These are phyloP conservation scores for Catamblyrhynchus diadema DNA, from an alignment of 2,797 vertebrate species.

Conservation along the genomic window DNA sequence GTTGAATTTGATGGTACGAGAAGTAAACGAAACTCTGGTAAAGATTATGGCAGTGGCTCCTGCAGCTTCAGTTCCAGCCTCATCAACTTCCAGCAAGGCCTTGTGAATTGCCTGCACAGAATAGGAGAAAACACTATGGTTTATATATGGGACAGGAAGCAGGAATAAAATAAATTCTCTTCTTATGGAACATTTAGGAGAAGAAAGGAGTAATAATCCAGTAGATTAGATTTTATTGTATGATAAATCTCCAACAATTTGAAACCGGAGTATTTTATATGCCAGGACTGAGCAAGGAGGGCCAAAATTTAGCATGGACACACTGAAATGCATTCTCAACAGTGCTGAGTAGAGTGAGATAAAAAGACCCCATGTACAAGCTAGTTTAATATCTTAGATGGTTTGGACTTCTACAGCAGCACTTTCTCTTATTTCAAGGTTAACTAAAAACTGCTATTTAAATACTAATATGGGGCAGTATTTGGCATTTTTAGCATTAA, in stretches of 20 bases:
- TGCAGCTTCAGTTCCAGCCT: constrained; percentile 83
- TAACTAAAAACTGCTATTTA: neutral
- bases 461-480: neutral
- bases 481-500: neutral
- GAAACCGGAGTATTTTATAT: neutral
- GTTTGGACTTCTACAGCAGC: neutral
- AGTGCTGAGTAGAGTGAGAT: neutral
- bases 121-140: neutral
- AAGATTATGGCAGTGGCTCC: constrained; percentile 73
- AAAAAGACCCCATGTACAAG: neutral
- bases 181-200: neutral
- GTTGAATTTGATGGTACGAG: constrained; percentile 69
- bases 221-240: neutral
- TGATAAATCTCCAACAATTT: neutral
- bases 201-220: neutral
- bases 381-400: neutral
- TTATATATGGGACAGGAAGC: neutral
- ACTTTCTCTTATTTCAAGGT: neutral
- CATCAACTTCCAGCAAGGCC: constrained; percentile 82
- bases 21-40: constrained; percentile 27
- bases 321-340: neutral
- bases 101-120: constrained; percentile 84
- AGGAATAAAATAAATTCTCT: neutral
- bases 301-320: neutral
- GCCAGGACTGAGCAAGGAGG: neutral